Percentiles rank a stretch among this genome's conserved stretches.
phyloP scores from a whole-genome alignment of 1,140 invertebrate species.

The Atopsyche davidsoni region DNA sequence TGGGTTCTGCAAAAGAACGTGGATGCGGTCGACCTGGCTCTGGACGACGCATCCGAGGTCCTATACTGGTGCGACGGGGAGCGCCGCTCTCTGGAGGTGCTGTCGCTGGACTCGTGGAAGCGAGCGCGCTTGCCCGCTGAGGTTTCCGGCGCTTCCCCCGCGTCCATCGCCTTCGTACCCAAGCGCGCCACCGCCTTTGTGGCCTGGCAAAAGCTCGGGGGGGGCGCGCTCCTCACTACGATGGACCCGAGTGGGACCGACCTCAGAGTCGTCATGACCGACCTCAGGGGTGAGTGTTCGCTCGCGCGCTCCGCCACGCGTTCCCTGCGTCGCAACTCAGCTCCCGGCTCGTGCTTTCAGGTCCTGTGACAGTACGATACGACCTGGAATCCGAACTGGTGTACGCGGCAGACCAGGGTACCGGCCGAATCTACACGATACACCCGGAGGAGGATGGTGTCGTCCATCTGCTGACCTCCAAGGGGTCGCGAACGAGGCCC shows the following conservation, averaged over 20 bases:
- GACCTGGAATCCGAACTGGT: slow-evolving; percentile 45
- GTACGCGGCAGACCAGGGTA: slow-evolving; percentile 51
- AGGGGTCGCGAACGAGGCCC: no score
- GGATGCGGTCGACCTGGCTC: no score
- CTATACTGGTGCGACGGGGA: slow-evolving; percentile 60
- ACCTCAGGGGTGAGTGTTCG: no score
- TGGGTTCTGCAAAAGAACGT: no score
- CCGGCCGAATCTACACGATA: slow-evolving; percentile 50
- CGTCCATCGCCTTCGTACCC: slow-evolving; percentile 56
- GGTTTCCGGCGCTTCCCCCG: slow-evolving; percentile 49
- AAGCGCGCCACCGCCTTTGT: no score
- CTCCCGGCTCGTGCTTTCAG: no score
- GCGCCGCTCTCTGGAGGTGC: slow-evolving; percentile 52
- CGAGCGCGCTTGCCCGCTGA: slow-evolving; percentile 52
- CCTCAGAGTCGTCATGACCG: no score
- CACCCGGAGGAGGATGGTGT: slow-evolving; percentile 55
- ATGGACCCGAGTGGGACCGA: no score
- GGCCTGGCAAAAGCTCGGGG: slow-evolving; percentile 53
- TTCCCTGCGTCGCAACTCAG: no score
- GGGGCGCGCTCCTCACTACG: not conserved
- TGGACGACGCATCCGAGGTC: slow-evolving; percentile 38
- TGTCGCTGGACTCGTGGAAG: slow-evolving; percentile 48
- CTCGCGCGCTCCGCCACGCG: no score
- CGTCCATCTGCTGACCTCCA: no score
- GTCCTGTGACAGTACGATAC: slow-evolving; percentile 51